Evolutionary conservation across 2,888 invertebrate species (phyloP).

Genomic region (Fissipunctia ypsillon): DNA sequence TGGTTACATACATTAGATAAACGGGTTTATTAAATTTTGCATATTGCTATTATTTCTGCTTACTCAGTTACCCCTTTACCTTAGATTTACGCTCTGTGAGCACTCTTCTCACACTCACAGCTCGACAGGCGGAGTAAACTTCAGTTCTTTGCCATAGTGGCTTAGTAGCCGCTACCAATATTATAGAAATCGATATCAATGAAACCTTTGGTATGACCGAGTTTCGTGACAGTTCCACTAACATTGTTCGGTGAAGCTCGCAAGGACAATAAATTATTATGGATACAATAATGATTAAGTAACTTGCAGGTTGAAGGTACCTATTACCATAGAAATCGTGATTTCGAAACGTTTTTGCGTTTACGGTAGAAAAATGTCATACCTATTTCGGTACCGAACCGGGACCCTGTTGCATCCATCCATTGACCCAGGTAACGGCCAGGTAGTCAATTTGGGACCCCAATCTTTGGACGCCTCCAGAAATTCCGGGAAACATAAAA

Average conservation of each 20-base stretch:
- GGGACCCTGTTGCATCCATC: not conserved
- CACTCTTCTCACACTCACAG: not conserved
- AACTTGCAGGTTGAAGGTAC: not conserved
- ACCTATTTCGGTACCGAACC: not conserved
- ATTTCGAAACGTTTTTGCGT: not conserved
- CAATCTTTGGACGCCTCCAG: not conserved
- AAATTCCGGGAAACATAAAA: slow-evolving; percentile 36
- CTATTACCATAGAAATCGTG: not conserved
- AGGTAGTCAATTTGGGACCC: slow-evolving; percentile 19
- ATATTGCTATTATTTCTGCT: not conserved
- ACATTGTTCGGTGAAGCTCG: slow-evolving; percentile 24
- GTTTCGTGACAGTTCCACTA: slow-evolving; percentile 46
- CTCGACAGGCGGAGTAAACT: not conserved
- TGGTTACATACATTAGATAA: no score
- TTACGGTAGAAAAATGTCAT: not conserved
- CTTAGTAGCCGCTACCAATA: not conserved
- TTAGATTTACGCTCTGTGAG: not conserved
- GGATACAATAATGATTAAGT: not conserved
- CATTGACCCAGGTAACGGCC: slow-evolving; percentile 7
- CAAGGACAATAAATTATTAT: slow-evolving; percentile 37
- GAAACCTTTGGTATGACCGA: slow-evolving; percentile 39
- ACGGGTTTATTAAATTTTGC: no score
- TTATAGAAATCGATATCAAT: slow-evolving; percentile 47
- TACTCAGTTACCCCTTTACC: not conserved
- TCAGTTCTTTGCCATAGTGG: not conserved